Percentiles rank a stretch among this genome's conserved stretches.
Evolutionary conservation across 2,113 vertebrate species (phyloP).

Genomic region (Channa maculata): DNA sequence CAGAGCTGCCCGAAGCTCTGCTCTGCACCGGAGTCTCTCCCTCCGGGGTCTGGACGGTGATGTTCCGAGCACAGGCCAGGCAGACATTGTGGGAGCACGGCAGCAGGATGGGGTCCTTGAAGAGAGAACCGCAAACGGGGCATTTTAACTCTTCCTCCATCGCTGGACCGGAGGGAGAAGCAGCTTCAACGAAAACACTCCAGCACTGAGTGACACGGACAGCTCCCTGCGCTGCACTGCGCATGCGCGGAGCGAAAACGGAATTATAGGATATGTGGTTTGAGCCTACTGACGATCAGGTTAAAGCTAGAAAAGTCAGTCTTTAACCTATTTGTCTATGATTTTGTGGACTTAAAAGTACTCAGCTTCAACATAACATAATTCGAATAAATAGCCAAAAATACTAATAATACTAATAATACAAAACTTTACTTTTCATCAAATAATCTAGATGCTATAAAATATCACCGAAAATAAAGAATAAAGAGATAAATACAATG

Average conservation of each 20-base stretch:
- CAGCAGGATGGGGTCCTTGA: slow-evolving; percentile 91
- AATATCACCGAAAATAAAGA: too few species aligned
- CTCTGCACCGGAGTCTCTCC: slow-evolving; percentile 86
- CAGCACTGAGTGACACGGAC: slow-evolving; percentile 80
- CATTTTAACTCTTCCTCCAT: slow-evolving; percentile 99
- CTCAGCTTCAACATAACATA: too few species aligned
- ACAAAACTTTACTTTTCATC: too few species aligned
- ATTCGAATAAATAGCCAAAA: too few species aligned
- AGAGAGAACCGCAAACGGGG: slow-evolving; percentile 94
- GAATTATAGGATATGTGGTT: slow-evolving; percentile 28
- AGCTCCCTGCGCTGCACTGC: slow-evolving; percentile 74
- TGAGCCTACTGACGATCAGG: slow-evolving; percentile 36
- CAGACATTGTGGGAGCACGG: slow-evolving; percentile 96
- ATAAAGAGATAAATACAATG: too few species aligned
- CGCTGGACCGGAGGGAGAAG: slow-evolving; percentile 55
- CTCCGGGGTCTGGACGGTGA: slow-evolving; percentile 94
- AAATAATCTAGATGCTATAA: too few species aligned
- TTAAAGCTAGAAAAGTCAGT: background rate
- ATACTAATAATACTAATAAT: too few species aligned
- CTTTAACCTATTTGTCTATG: background rate
- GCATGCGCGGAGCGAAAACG: slow-evolving; percentile 65
- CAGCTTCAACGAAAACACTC: slow-evolving; percentile 54
- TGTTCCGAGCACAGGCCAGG: slow-evolving; percentile 93
- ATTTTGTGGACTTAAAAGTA: background rate
- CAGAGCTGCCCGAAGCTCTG: slow-evolving; percentile 84